Evolutionary conservation across 2,888 invertebrate genomes (phyloP).

Genomic region (Meteorus colon): DNA sequence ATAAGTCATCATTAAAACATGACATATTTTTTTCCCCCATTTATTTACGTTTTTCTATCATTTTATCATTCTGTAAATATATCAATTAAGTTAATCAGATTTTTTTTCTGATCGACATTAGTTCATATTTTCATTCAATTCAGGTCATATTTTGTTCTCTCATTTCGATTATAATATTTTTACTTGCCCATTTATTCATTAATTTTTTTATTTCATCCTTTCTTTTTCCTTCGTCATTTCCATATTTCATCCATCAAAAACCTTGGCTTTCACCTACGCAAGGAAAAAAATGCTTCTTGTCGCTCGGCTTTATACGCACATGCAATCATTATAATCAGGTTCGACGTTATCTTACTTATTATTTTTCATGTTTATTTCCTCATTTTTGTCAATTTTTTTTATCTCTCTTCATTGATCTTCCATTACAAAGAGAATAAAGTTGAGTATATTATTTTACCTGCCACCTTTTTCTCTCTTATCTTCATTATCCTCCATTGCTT

Average conservation of each 20-base stretch:
- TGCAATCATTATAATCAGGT: slow-evolving; percentile 22
- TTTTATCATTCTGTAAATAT: neutral
- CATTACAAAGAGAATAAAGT: neutral
- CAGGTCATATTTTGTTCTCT: neutral
- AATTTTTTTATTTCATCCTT: no score
- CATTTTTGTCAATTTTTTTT: neutral
- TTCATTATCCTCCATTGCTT: neutral
- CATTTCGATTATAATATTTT: neutral
- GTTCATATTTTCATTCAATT: neutral
- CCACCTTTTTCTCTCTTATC: neutral
- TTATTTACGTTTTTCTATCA: neutral
- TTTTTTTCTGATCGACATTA: neutral
- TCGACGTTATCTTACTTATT: neutral
- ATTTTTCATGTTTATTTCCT: neutral
- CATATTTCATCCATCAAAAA: neutral
- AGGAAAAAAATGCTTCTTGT: neutral
- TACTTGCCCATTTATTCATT: no score
- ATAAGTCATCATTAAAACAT: neutral
- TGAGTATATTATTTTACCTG: neutral
- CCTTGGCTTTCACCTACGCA: neutral
- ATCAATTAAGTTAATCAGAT: neutral
- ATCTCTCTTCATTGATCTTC: neutral
- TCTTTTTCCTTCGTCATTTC: neutral
- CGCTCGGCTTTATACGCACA: slow-evolving; percentile 14
- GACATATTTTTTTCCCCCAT: neutral